These are phyloP conservation scores for Gallinago undulata DNA, from an alignment of 2,113 vertebrate genomes.

Conservation along the genomic window DNA sequence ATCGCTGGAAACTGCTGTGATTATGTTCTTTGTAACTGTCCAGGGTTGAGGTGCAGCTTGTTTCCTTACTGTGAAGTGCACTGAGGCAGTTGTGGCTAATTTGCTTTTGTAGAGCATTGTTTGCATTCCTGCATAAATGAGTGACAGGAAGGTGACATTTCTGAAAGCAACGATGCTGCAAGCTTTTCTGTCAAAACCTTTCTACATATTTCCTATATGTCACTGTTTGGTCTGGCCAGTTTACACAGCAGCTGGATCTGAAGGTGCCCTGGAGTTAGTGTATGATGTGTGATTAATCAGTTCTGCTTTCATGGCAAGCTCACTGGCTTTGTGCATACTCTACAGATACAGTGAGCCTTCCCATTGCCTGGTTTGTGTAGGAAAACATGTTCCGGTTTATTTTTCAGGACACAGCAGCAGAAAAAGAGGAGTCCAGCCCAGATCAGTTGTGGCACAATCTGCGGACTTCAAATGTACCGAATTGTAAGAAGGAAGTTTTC, in stretches of 20 bases:
- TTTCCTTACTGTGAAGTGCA: neutral
- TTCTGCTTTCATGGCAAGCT: neutral
- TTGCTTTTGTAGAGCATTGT: neutral
- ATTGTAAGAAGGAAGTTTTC: slow-evolving; percentile 32
- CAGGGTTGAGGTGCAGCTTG: neutral
- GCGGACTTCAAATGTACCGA: neutral
- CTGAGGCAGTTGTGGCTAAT: neutral
- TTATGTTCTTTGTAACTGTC: neutral
- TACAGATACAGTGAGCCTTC: rapidly evolving
- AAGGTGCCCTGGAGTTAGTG: neutral
- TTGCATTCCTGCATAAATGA: neutral
- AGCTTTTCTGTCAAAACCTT: neutral
- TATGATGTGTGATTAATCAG: neutral
- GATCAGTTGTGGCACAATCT: slow-evolving; percentile 40
- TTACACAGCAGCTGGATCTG: neutral
- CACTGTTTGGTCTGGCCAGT: neutral
- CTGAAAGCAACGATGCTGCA: neutral
- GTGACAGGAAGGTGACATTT: neutral
- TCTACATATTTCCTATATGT: neutral
- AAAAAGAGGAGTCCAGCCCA: neutral
- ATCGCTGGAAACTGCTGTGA: neutral
- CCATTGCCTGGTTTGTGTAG: neutral
- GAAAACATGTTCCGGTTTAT: neutral
- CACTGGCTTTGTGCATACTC: neutral
- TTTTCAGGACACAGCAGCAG: slow-evolving; percentile 28